Evolutionary conservation across 2,888 invertebrate genomes (phyloP).

Genomic region (Halictus ligatus): DNA sequence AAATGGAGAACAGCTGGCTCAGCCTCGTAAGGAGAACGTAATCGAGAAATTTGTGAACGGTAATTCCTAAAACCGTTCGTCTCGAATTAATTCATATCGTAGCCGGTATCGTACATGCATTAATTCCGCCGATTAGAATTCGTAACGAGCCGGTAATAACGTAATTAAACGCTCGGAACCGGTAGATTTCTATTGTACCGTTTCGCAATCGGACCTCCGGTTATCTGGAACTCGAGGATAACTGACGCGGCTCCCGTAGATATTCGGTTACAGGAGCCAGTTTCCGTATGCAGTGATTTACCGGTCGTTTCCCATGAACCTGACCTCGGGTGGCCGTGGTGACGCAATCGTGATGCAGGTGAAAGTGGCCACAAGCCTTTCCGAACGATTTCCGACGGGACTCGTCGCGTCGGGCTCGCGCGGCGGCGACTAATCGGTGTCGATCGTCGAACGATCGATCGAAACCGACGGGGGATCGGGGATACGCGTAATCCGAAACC

Average conservation of each 20-base stretch:
- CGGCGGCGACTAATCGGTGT: slow-evolving; percentile 25
- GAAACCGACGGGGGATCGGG: slow-evolving; percentile 1
- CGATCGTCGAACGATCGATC: slow-evolving; percentile 43
- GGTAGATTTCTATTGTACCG: background rate
- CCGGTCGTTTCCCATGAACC: slow-evolving; percentile 57
- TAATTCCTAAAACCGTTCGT: background rate
- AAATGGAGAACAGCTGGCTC: too few relatives aligned
- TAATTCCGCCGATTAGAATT: background rate
- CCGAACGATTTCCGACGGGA: slow-evolving; percentile 40
- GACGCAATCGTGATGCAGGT: slow-evolving; percentile 46
- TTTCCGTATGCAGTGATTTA: slow-evolving; percentile 4
- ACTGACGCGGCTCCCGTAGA: background rate
- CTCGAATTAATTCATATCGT: background rate
- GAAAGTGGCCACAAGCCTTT: slow-evolving; percentile 52
- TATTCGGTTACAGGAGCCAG: slow-evolving; percentile 7
- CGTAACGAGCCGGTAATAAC: background rate
- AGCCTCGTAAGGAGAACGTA: too few relatives aligned
- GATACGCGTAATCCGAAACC: slow-evolving; percentile 62
- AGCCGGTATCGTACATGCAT: background rate
- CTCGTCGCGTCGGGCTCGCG: background rate
- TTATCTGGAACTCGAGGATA: background rate
- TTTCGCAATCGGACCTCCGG: background rate
- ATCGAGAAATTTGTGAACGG: too few relatives aligned
- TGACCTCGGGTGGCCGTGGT: slow-evolving; percentile 60
- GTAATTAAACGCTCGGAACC: background rate